phyloP scores from a whole-genome alignment of 2,888 invertebrate genomes.

The Campoplex nolae region DNA sequence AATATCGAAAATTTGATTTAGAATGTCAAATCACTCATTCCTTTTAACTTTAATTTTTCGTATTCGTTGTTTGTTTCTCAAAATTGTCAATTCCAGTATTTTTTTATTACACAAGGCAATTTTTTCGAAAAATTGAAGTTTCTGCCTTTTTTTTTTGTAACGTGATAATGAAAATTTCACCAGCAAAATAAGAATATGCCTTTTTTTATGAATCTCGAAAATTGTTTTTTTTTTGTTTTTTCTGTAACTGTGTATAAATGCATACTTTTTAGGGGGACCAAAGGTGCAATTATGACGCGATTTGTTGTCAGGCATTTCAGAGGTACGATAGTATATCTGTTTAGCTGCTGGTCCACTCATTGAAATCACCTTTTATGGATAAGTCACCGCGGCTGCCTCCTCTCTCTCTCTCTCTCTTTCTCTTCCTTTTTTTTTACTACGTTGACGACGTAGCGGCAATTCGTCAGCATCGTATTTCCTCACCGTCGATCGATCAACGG shows the following conservation, averaged over 20 bases:
- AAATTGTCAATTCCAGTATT: not conserved
- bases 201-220: not conserved
- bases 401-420: constrained; percentile 6
- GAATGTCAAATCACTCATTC: not conserved
- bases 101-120: not conserved
- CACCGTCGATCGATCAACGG: constrained; percentile 27
- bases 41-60: not conserved
- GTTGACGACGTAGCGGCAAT: constrained; percentile 42
- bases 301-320: not conserved
- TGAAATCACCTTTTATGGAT: constrained; percentile 61
- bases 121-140: too few species aligned
- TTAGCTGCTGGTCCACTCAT: constrained; percentile 27
- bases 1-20: not conserved
- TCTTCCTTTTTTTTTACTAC: not conserved
- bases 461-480: constrained; percentile 47
- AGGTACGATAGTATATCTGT: not conserved
- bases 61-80: not conserved
- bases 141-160: too few species aligned
- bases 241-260: not conserved
- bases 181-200: not conserved
- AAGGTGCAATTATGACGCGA: not conserved
- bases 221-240: not conserved
- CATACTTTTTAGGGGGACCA: not conserved
- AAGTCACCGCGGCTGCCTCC: constrained; percentile 29
- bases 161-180: not conserved